Conservation (phyloP, 2,113 vertebrate genomes). For the Hepsetus odoe region DNA sequence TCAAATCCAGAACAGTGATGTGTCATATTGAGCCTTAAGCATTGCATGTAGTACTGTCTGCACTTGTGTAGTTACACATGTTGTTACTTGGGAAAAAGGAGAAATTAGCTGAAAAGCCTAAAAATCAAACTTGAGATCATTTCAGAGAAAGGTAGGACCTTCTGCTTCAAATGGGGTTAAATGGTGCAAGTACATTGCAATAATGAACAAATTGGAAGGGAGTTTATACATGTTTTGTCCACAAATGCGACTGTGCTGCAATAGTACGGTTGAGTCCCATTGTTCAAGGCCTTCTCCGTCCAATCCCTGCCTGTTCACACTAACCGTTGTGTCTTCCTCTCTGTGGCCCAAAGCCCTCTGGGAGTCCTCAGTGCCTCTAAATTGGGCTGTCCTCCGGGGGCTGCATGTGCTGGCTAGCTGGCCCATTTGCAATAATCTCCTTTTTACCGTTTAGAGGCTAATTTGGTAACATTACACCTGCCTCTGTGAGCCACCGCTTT, state of each 20-base stretch:
- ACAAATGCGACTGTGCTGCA: not conserved
- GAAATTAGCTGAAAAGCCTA: too few species aligned
- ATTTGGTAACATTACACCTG: slow-evolving; percentile 85
- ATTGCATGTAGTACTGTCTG: too few species aligned
- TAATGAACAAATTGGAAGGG: not conserved
- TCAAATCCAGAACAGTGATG: too few species aligned
- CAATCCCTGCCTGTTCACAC: not conserved
- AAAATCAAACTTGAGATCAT: too few species aligned
- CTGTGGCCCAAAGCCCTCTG: slow-evolving; percentile 61
- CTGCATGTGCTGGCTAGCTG: slow-evolving; percentile 77
- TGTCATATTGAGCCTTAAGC: too few species aligned
- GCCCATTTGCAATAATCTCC: slow-evolving; percentile 81
- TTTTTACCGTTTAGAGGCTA: slow-evolving; percentile 83
- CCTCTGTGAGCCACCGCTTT: slow-evolving; percentile 73
- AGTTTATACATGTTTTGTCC: not conserved
- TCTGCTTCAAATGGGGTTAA: not conserved
- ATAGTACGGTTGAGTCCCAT: not conserved
- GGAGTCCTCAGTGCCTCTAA: slow-evolving; percentile 67
- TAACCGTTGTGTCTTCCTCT: slow-evolving; percentile 50
- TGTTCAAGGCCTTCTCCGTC: not conserved
- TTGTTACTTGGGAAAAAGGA: too few species aligned
- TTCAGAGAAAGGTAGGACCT: too few species aligned
- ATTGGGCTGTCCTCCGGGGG: slow-evolving; percentile 64
- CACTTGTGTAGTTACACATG: too few species aligned
- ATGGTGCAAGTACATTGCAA: not conserved